Conservation (phyloP, 1,140 invertebrate species). For the Thaumetopoea pityocampa region DNA sequence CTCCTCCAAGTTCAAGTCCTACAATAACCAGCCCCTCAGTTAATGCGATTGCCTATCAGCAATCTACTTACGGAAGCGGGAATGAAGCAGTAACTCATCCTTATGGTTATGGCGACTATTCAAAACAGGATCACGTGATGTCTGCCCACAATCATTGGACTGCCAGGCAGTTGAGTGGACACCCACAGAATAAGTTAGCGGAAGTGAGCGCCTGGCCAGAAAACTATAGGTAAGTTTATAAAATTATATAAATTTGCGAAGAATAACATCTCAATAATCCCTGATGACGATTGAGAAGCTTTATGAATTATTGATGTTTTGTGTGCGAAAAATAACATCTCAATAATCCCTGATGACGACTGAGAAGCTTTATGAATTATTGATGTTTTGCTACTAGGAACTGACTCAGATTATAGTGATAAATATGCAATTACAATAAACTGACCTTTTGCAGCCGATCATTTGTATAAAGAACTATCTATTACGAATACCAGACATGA, state of each 20-base stretch:
- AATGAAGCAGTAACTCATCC: constrained; percentile 56
- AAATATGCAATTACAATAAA: constrained; percentile 53
- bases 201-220: constrained; percentile 72
- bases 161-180: constrained; percentile 56
- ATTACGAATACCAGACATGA: constrained; percentile 30
- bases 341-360: constrained; percentile 44
- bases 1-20: constrained; percentile 65
- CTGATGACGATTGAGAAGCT: constrained; percentile 38
- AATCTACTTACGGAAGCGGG: constrained; percentile 53
- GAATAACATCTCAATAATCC: constrained; percentile 45
- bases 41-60: constrained; percentile 56
- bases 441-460: constrained; percentile 33
- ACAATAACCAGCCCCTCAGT: constrained; percentile 49
- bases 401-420: constrained; percentile 37
- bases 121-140: constrained; percentile 66
- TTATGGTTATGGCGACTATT: constrained; percentile 65
- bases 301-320: constrained; percentile 62
- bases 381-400: constrained; percentile 50
- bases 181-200: constrained; percentile 65
- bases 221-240: constrained; percentile 71
- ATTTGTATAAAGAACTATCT: constrained; percentile 40
- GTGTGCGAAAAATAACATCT: constrained; percentile 26
- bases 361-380: constrained; percentile 59
- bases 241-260: too few relatives aligned
- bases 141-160: constrained; percentile 67